These are phyloP conservation scores for Dolichallabes microphthalmus DNA, from an alignment of 2,113 vertebrate species.

Conservation along the genomic window DNA sequence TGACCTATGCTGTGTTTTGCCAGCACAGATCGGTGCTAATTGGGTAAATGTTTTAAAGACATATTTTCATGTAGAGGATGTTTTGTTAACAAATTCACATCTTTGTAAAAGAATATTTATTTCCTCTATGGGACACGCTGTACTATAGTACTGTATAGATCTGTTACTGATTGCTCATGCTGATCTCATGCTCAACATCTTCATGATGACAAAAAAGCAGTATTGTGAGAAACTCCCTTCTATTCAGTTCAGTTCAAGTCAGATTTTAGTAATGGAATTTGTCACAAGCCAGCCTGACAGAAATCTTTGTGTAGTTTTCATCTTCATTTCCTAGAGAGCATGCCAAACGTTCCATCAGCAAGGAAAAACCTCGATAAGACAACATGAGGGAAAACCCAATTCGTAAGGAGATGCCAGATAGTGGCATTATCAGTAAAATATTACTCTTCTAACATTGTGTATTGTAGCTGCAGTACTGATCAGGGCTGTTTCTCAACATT, in stretches of 20 bases:
- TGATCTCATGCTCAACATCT: no score
- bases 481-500: neutral
- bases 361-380: neutral
- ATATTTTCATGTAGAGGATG: no score
- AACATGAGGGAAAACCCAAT: neutral
- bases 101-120: no score
- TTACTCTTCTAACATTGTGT: neutral
- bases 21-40: no score
- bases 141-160: neutral
- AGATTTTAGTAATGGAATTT: neutral
- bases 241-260: neutral
- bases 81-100: no score
- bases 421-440: neutral
- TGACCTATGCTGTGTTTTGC: no score
- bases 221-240: neutral
- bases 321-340: neutral
- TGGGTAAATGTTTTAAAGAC: no score
- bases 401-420: neutral
- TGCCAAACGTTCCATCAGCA: neutral
- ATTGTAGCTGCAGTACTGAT: neutral
- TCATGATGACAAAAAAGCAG: neutral
- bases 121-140: no score
- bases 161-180: neutral
- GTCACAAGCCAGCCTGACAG: neutral
- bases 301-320: neutral